phyloP scores from a whole-genome alignment of 2,888 invertebrate genomes.

The Ptychoptera albimana region DNA sequence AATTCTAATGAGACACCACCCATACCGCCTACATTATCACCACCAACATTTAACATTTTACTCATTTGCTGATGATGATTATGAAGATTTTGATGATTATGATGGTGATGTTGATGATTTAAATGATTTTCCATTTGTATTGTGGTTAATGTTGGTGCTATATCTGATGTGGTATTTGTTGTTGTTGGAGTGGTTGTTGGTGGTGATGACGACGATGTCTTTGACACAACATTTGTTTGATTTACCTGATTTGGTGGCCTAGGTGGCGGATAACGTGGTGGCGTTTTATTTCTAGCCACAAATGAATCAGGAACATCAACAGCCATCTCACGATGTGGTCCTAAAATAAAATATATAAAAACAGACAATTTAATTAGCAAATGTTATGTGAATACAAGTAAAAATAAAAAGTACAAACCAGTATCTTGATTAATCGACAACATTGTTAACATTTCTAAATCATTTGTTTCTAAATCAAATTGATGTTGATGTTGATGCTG shows the following conservation, averaged over 20 bases:
- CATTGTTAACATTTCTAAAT: conserved; percentile 65
- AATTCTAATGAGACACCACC: conserved; percentile 15
- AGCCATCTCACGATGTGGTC: conserved; percentile 95
- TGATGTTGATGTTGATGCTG: conserved; percentile 35
- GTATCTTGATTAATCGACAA: conserved; percentile 46
- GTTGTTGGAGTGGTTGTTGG: conserved; percentile 8
- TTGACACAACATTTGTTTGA: conserved; percentile 3
- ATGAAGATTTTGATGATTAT: conserved; percentile 19
- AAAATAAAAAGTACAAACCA: conserved; percentile 35
- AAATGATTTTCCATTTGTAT: conserved; percentile 20
- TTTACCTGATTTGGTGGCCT: conserved; percentile 46
- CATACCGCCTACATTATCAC: conserved; percentile 7
- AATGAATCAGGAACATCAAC: conserved; percentile 95
- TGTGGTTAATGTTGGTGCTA: conserved; percentile 12
- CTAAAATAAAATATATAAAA: conserved; percentile 28
- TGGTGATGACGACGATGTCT: neutral
- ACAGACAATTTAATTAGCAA: conserved; percentile 3
- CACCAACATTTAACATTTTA: conserved; percentile 3
- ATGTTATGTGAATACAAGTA: no score
- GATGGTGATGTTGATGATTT: conserved; percentile 21
- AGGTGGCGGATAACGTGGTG: conserved; percentile 77
- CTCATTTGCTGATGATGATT: neutral
- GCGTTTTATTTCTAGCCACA: conserved; percentile 78
- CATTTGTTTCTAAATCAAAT: conserved; percentile 20
- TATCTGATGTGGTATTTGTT: conserved; percentile 6